These are phyloP conservation scores for Sebastiscus albofasciatus DNA, from an alignment of 2,797 vertebrate species.

Conservation along the genomic window DNA sequence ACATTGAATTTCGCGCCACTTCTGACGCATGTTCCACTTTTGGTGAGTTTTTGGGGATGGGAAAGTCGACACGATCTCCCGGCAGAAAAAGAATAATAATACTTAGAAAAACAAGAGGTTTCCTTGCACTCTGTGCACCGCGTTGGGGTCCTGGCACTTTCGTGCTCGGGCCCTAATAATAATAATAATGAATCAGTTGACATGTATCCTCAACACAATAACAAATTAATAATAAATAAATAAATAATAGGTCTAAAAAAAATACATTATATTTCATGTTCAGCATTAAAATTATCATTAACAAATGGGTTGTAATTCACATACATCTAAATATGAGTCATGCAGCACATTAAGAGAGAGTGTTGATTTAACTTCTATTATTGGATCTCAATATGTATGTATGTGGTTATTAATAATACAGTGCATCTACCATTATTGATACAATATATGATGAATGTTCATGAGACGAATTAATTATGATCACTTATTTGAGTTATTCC, in stretches of 20 bases:
- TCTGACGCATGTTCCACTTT: no score
- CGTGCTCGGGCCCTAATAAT: no score
- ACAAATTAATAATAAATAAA: conserved; percentile 65
- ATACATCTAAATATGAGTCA: not conserved
- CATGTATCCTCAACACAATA: not conserved
- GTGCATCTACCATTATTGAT: not conserved
- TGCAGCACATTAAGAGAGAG: not conserved
- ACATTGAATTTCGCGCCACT: no score
- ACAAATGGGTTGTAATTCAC: not conserved
- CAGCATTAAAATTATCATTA: not conserved
- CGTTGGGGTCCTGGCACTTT: no score
- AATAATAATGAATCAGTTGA: not conserved
- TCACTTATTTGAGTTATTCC: not conserved
- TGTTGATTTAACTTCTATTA: conserved; percentile 7
- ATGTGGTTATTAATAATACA: not conserved
- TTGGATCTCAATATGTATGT: not conserved
- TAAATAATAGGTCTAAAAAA: conserved; percentile 51
- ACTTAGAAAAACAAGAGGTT: no score
- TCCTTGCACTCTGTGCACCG: no score
- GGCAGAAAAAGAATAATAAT: no score
- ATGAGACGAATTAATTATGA: not conserved
- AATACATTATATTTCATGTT: not conserved
- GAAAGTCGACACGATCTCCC: no score
- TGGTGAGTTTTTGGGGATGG: no score
- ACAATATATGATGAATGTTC: not conserved